phyloP scores from a whole-genome alignment of 1,140 invertebrate species.

The Globodera rostochiensis region DNA sequence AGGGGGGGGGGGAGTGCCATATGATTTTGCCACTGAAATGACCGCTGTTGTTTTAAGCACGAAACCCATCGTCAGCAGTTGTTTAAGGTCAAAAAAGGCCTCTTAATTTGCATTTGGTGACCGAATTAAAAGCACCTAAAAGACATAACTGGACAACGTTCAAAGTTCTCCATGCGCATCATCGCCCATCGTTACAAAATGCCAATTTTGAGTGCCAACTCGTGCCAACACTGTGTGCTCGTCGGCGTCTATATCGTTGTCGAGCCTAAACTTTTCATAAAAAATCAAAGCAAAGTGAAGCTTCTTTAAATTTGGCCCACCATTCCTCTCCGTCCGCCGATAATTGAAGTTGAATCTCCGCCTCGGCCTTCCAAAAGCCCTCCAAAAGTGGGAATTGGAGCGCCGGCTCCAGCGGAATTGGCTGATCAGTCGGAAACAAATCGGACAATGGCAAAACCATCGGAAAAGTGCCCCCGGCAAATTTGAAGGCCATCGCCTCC shows the following conservation, averaged over 20 bases:
- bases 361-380: slow-evolving; percentile 16
- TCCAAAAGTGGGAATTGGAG: slow-evolving; percentile 11
- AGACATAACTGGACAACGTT: too few species aligned
- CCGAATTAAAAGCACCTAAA: too few species aligned
- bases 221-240: not conserved
- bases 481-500: not conserved
- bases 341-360: slow-evolving; percentile 8
- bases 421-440: slow-evolving; percentile 10
- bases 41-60: too few species aligned
- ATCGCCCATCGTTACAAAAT: not conserved
- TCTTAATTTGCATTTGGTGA: too few species aligned
- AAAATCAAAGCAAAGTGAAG: too few species aligned
- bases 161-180: not conserved
- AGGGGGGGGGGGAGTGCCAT: too few species aligned
- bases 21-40: too few species aligned
- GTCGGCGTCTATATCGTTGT: not conserved
- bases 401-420: slow-evolving; percentile 12
- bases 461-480: not conserved
- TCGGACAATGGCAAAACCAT: slow-evolving; percentile 8
- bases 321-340: not conserved
- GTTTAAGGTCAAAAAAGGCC: too few species aligned
- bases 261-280: not conserved
- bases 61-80: too few species aligned
- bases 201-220: slow-evolving; percentile 2
- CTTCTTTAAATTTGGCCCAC: not conserved